phyloP scores from a whole-genome alignment of 2,113 vertebrate species.

The Corythoichthys haematopterus region DNA sequence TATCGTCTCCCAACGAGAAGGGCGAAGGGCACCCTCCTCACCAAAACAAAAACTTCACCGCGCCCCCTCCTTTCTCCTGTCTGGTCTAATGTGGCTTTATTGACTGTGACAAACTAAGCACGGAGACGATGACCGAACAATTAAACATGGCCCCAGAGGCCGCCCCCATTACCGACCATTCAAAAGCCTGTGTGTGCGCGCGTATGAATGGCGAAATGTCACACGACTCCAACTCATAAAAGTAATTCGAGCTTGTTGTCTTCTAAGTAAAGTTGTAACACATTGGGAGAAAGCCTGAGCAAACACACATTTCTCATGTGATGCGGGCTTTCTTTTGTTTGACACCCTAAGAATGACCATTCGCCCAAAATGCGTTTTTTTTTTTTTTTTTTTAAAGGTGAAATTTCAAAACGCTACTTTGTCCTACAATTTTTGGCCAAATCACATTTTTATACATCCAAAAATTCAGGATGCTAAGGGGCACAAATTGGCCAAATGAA shows the following conservation, averaged over 20 bases:
- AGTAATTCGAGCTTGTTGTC: constrained; percentile 40
- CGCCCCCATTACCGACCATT: constrained; percentile 46
- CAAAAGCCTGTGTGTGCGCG: constrained; percentile 21
- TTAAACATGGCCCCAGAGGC: constrained; percentile 56
- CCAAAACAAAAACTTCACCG: constrained; percentile 11
- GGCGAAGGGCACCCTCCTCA: constrained; percentile 40
- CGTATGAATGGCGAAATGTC: background rate
- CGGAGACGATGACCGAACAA: constrained; percentile 66
- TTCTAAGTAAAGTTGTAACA: background rate
- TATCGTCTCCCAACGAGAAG: constrained; percentile 52
- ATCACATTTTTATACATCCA: too few species aligned
- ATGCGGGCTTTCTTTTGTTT: too few species aligned
- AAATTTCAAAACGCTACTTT: too few species aligned
- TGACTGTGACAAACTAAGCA: constrained; percentile 69
- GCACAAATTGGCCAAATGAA: too few species aligned
- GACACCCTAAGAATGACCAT: too few species aligned
- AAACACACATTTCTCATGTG: too few species aligned
- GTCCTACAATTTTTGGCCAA: too few species aligned
- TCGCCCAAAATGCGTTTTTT: too few species aligned
- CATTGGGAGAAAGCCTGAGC: background rate
- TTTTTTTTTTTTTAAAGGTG: too few species aligned
- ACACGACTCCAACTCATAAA: background rate
- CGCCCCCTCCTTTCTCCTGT: constrained; percentile 59
- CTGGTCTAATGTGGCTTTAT: constrained; percentile 68
- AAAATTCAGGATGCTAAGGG: too few species aligned